Evolutionary conservation across 2,113 vertebrate species (phyloP).

Genomic region (Oplegnathus fasciatus): DNA sequence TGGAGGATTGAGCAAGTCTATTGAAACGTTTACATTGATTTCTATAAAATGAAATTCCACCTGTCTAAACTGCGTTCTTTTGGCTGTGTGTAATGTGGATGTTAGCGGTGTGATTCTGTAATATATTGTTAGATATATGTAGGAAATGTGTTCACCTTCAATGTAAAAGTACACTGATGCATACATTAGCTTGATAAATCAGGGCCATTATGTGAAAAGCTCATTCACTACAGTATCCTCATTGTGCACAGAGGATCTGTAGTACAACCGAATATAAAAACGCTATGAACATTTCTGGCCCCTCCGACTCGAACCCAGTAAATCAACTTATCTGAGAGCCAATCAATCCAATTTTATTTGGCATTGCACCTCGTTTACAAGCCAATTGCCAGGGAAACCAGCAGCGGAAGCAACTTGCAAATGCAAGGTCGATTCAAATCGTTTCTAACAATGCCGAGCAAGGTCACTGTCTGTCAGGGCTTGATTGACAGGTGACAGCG

Average conservation of each 20-base stretch:
- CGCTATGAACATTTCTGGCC: not conserved
- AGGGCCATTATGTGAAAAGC: not conserved
- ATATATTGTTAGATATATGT: not conserved
- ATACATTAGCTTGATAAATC: slow-evolving; percentile 14
- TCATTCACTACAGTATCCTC: slow-evolving; percentile 11
- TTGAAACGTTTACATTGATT: not conserved
- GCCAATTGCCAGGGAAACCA: slow-evolving; percentile 63
- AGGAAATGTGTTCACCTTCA: not conserved
- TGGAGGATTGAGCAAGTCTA: not conserved
- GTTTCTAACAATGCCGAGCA: slow-evolving; percentile 73
- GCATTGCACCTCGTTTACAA: slow-evolving; percentile 66
- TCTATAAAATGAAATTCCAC: not conserved
- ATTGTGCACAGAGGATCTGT: slow-evolving; percentile 8
- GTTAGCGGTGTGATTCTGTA: not conserved
- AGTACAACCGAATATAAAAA: slow-evolving; percentile 19
- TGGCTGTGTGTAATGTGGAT: not conserved
- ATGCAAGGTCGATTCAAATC: slow-evolving; percentile 73
- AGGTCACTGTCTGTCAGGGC: slow-evolving; percentile 77
- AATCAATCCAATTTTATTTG: slow-evolving; percentile 77
- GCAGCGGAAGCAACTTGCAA: slow-evolving; percentile 71
- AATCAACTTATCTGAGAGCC: slow-evolving; percentile 68
- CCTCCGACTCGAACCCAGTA: slow-evolving; percentile 45
- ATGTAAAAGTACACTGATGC: not conserved
- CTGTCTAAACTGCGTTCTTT: not conserved
- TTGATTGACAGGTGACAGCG: slow-evolving; percentile 83